These are phyloP conservation scores for Drosophila nikananu DNA, from an alignment of 1,140 invertebrate genomes.

Conservation along the genomic window DNA sequence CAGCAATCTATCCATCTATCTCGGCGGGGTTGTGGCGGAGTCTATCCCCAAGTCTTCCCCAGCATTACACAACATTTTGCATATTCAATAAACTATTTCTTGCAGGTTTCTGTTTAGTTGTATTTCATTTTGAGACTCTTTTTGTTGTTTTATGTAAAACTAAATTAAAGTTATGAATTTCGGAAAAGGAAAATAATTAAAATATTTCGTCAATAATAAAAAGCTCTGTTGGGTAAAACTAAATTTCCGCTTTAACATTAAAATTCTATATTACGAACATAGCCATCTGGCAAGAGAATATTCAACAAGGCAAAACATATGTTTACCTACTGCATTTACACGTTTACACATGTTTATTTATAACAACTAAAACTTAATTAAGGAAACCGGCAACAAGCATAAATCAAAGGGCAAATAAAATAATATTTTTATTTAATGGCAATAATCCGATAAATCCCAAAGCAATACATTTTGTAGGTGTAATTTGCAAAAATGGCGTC, in stretches of 20 bases:
- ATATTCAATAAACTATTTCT: conserved; percentile 73
- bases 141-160: conserved; percentile 59
- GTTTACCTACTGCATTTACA: conserved; percentile 55
- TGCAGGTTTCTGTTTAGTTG: conserved; percentile 51
- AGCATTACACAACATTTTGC: conserved; percentile 56
- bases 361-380: conserved; percentile 29
- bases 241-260: not conserved
- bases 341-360: conserved; percentile 39
- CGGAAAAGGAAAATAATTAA: conserved; percentile 7
- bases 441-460: conserved; percentile 42
- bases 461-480: conserved; percentile 56
- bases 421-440: conserved; percentile 46
- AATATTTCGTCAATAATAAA: conserved; percentile 10
- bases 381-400: conserved; percentile 17
- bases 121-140: conserved; percentile 35
- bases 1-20: conserved; percentile 57
- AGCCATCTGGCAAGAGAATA: conserved; percentile 6
- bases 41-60: conserved; percentile 31
- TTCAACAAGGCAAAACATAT: conserved; percentile 46
- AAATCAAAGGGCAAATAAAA: conserved; percentile 24
- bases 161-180: conserved; percentile 54
- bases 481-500: conserved; percentile 53
- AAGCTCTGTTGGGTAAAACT: not conserved
- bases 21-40: conserved; percentile 4
- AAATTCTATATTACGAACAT: not conserved